phyloP scores from a whole-genome alignment of 2,113 vertebrate genomes.

The Chitala chitala region DNA sequence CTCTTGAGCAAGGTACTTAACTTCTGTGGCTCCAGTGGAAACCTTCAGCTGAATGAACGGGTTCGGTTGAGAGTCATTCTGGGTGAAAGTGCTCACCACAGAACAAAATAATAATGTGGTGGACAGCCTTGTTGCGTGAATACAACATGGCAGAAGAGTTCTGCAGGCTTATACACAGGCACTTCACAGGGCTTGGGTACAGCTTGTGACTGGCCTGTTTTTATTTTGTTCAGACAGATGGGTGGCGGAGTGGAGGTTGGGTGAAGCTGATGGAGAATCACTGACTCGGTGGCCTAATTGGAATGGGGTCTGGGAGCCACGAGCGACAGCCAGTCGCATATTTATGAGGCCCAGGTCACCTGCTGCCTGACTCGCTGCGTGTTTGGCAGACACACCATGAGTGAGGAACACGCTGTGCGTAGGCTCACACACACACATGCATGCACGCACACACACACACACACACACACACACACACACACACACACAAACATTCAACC shows the following conservation, averaged over 20 bases:
- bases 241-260: neutral
- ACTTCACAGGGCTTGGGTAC: too few species aligned
- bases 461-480: neutral
- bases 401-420: too few species aligned
- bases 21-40: too few species aligned
- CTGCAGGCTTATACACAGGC: neutral
- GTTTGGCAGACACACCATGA: neutral
- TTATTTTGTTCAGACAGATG: too few species aligned
- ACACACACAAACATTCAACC: neutral
- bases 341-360: neutral
- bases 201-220: too few species aligned
- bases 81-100: too few species aligned
- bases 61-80: too few species aligned
- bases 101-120: too few species aligned
- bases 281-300: neutral
- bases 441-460: neutral
- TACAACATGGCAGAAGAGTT: too few species aligned
- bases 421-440: neutral
- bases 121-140: too few species aligned
- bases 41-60: too few species aligned
- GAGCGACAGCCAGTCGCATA: neutral
- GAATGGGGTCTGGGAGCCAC: neutral
- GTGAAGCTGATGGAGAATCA: neutral
- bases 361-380: neutral
- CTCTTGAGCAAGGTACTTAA: too few species aligned